phyloP scores from a whole-genome alignment of 2,888 invertebrate genomes.

The Diplolepis rosae region DNA sequence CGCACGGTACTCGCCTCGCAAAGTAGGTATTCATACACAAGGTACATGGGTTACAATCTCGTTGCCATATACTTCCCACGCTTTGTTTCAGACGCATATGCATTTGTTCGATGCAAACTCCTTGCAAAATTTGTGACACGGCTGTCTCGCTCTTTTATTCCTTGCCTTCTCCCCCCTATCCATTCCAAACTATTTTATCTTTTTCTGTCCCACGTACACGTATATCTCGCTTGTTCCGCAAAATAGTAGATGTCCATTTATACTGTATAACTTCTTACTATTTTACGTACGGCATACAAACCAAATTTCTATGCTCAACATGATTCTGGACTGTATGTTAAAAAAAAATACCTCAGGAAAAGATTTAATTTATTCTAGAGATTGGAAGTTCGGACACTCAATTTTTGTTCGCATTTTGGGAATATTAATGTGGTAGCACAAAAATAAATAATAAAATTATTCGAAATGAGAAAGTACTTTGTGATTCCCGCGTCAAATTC shows the following conservation, averaged over 20 bases:
- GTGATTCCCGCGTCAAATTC: too few species aligned
- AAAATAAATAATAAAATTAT: background rate
- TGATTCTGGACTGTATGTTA: background rate
- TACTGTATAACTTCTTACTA: background rate
- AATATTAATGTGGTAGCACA: background rate
- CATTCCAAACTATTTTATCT: background rate
- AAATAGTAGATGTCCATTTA: background rate
- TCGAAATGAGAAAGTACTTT: background rate
- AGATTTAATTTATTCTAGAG: background rate
- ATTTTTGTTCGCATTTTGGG: background rate
- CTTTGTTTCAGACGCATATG: background rate
- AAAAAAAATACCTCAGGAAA: background rate
- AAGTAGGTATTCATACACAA: background rate
- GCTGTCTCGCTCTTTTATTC: constrained; percentile 2
- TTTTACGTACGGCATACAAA: background rate
- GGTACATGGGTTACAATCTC: background rate
- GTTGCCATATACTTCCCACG: background rate
- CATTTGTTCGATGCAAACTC: background rate
- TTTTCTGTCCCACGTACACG: background rate
- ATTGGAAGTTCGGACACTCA: background rate
- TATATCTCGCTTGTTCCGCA: background rate
- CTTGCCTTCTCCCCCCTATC: background rate
- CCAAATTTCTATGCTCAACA: constrained; percentile 4
- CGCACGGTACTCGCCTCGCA: background rate
- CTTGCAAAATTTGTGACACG: constrained; percentile 1